Percentiles rank a stretch among this genome's conserved stretches.
These are phyloP conservation scores for Myotis davidii DNA, from an alignment of 2,113 vertebrate genomes.

Conservation along the genomic window DNA sequence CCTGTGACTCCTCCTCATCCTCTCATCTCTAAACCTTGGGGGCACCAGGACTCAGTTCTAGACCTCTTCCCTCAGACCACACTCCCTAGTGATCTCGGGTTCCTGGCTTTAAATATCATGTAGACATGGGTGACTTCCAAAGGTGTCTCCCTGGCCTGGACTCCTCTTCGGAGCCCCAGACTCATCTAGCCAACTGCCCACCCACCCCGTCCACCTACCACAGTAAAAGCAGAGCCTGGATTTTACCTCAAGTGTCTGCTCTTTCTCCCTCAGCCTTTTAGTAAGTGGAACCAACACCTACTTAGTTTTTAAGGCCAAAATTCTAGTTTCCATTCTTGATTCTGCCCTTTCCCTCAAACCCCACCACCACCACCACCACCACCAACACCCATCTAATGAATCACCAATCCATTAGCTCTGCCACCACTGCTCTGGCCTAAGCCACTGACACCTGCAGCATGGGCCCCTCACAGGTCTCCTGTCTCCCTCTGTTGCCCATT, in stretches of 20 bases:
- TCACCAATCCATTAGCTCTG: not conserved
- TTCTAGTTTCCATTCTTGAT: not conserved
- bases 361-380: too few species aligned
- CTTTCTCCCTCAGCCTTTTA: not conserved
- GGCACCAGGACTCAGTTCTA: not conserved
- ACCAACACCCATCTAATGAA: too few species aligned
- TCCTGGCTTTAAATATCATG: not conserved
- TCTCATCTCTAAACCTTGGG: not conserved
- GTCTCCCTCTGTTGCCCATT: not conserved
- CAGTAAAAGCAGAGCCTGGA: not conserved
- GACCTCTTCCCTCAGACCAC: not conserved
- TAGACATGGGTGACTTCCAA: not conserved
- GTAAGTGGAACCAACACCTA: not conserved
- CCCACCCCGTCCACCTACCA: fast-evolving
- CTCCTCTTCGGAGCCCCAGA: not conserved
- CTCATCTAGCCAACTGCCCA: not conserved
- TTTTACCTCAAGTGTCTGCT: not conserved
- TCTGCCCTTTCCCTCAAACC: not conserved
- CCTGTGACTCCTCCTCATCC: not conserved
- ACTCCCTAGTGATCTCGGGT: not conserved
- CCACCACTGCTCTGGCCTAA: not conserved
- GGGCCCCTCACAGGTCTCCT: not conserved
- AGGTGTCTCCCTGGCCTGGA: not conserved
- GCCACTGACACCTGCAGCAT: not conserved
- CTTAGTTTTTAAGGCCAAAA: not conserved